Evolutionary conservation across 2,113 vertebrate genomes (phyloP).

Genomic region (Erythrolamprus reginae): DNA sequence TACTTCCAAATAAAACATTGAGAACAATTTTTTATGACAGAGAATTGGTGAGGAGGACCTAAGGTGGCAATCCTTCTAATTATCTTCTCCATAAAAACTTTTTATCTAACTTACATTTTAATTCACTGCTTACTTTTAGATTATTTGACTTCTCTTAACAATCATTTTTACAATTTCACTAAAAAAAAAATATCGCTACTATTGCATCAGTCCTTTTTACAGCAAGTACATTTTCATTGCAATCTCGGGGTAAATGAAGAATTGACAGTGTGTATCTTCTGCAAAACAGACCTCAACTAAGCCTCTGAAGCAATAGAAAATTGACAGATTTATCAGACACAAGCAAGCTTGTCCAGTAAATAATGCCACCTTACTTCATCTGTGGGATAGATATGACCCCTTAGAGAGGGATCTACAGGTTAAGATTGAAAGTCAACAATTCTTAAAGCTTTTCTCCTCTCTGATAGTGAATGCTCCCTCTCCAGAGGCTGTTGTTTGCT

Average conservation of each 20-base stretch:
- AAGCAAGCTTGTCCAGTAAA: not conserved
- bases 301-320: not conserved
- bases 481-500: not conserved
- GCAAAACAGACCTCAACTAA: not conserved
- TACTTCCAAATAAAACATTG: not conserved
- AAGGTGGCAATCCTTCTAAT: not conserved
- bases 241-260: not conserved
- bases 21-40: not conserved
- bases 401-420: not conserved
- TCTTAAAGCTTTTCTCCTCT: not conserved
- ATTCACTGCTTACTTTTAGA: not conserved
- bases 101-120: not conserved
- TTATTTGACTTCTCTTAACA: not conserved
- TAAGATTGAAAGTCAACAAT: not conserved
- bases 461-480: not conserved
- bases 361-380: not conserved
- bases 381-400: not conserved
- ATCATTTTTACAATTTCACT: not conserved
- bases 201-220: not conserved
- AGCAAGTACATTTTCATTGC: not conserved
- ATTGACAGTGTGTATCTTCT: not conserved
- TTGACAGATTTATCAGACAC: not conserved
- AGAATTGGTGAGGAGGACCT: not conserved
- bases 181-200: not conserved
- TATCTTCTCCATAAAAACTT: not conserved